Conservation (phyloP, 2,888 invertebrate genomes). For the Monopis laevigella region DNA sequence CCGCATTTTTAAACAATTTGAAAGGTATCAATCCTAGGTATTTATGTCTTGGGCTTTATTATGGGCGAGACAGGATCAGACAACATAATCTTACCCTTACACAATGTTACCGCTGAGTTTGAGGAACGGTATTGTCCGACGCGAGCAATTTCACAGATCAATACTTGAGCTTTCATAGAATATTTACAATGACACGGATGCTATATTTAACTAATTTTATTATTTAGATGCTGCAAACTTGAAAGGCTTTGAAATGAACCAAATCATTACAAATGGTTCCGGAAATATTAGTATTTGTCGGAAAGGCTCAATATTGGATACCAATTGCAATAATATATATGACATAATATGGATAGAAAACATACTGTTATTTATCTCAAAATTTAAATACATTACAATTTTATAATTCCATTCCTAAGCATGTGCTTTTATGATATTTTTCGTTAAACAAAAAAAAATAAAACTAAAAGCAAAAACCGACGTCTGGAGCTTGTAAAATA, state of each 20-base stretch:
- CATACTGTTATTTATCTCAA: too few relatives aligned
- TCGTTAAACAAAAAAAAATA: too few relatives aligned
- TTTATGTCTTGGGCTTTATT: conserved; percentile 25
- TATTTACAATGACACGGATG: conserved; percentile 3
- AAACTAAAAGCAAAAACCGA: too few relatives aligned
- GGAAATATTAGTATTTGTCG: conserved; percentile 8
- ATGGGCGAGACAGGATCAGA: conserved; percentile 20
- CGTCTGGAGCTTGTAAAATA: too few relatives aligned
- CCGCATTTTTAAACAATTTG: background rate
- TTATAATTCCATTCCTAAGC: too few relatives aligned
- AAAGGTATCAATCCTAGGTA: background rate
- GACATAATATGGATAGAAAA: too few relatives aligned
- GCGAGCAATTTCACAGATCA: conserved; percentile 29
- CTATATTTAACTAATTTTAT: conserved; percentile 1
- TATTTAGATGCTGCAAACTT: background rate
- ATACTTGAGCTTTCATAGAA: conserved; percentile 5
- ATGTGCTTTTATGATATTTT: too few relatives aligned
- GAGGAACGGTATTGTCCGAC: conserved; percentile 21
- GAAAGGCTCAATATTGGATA: too few relatives aligned
- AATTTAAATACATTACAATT: too few relatives aligned
- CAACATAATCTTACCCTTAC: conserved; percentile 27
- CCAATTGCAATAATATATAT: too few relatives aligned
- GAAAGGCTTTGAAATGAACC: background rate
- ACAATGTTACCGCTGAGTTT: conserved; percentile 23
- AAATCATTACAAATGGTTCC: conserved; percentile 6